phyloP scores from a whole-genome alignment of 2,797 vertebrate species.

The Tapera naevia region DNA sequence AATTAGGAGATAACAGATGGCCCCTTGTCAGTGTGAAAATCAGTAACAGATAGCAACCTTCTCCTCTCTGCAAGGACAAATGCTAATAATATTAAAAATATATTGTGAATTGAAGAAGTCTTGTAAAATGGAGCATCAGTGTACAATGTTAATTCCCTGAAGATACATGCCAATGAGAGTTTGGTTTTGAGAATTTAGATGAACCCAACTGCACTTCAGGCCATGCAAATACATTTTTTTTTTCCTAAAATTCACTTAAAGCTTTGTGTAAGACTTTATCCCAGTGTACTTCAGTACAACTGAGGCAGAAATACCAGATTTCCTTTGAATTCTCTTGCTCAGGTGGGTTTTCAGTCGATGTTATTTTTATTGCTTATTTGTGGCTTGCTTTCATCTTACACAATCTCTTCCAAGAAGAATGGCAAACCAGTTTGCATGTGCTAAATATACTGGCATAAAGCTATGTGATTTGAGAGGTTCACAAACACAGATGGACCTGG shows the following conservation, averaged over 20 bases:
- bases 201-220: not conserved
- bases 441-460: not conserved
- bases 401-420: constrained; percentile 1
- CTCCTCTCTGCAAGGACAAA: not conserved
- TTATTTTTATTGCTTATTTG: not conserved
- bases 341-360: not conserved
- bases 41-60: not conserved
- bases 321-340: not conserved
- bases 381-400: not conserved
- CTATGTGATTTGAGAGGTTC: not conserved
- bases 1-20: not conserved
- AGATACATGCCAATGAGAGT: not conserved
- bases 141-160: not conserved
- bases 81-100: not conserved
- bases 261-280: not conserved
- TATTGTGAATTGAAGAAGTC: not conserved
- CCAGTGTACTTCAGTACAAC: not conserved
- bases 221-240: not conserved
- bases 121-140: not conserved
- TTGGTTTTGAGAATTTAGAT: not conserved
- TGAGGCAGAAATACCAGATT: not conserved
- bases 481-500: not conserved
- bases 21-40: not conserved
- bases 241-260: not conserved
- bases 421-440: not conserved